Percentiles rank a stretch among this genome's conserved stretches.
phyloP scores from a whole-genome alignment of 2,888 invertebrate genomes.

The Noctua janthe region DNA sequence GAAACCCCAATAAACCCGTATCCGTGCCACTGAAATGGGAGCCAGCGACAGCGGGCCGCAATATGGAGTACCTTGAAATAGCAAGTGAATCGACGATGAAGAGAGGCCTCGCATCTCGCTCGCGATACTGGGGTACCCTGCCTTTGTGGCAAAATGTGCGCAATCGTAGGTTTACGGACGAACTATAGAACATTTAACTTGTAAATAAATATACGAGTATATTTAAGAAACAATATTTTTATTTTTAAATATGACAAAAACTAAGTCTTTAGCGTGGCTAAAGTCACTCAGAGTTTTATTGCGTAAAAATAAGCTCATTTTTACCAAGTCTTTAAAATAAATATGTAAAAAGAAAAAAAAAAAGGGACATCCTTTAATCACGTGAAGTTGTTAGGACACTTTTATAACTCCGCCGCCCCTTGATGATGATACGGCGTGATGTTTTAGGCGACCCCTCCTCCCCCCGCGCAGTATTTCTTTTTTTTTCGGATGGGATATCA shows the following conservation, averaged over 20 bases:
- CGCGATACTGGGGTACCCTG: constrained; percentile 91
- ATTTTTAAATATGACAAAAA: background rate
- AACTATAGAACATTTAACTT: constrained; percentile 78
- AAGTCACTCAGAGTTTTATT: background rate
- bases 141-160: constrained; percentile 84
- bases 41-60: constrained; percentile 85
- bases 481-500: no score
- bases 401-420: no score
- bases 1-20: constrained; percentile 91
- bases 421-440: no score
- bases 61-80: constrained; percentile 90
- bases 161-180: constrained; percentile 79
- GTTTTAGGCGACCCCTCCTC: no score
- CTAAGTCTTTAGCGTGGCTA: background rate
- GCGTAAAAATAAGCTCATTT: background rate
- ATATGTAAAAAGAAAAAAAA: no score
- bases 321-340: background rate
- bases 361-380: background rate
- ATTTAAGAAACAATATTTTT: background rate
- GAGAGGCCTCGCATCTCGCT: constrained; percentile 89
- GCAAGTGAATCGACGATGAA: constrained; percentile 87
- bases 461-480: no score
- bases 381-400: background rate
- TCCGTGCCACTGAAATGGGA: constrained; percentile 91
- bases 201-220: constrained; percentile 4